Percentiles rank a stretch among this genome's conserved stretches.
phyloP scores from a whole-genome alignment of 2,888 invertebrate species.

The Altica lythri region DNA sequence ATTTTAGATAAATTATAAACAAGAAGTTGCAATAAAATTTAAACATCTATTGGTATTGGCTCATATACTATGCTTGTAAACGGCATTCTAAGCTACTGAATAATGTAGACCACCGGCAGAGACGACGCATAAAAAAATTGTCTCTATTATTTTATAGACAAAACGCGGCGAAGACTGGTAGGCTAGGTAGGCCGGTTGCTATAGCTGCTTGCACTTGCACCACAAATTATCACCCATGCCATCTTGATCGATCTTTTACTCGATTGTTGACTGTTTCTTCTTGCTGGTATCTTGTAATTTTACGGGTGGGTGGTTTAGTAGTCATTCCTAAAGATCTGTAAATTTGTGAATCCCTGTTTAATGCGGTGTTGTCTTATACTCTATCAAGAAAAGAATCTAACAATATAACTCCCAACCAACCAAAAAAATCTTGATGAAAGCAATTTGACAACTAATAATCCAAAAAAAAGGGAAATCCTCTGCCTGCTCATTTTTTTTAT shows the following conservation, averaged over 20 bases:
- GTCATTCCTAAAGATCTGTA: conserved; percentile 8
- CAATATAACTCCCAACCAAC: no score
- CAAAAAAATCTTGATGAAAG: no score
- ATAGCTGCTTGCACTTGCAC: conserved; percentile 11
- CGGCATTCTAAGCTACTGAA: conserved; percentile 26
- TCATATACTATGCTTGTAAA: not conserved
- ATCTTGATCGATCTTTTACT: conserved; percentile 1
- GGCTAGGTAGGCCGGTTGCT: conserved; percentile 6
- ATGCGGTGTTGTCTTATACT: no score
- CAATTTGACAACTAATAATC: no score
- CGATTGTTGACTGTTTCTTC: conserved; percentile 6
- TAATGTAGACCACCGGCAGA: conserved; percentile 31
- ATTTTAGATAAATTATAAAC: no score
- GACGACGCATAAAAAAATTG: conserved; percentile 25
- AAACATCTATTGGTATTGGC: not conserved
- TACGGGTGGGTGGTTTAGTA: conserved; percentile 13
- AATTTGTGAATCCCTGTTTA: no score
- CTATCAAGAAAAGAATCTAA: no score
- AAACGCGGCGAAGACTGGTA: conserved; percentile 21
- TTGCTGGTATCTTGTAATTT: conserved; percentile 9
- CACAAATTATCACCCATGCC: conserved; percentile 17
- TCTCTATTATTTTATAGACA: conserved; percentile 33
- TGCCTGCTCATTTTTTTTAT: no score
- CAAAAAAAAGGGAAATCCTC: no score
- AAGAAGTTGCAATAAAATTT: no score